Evolutionary conservation across 2,888 invertebrate genomes (phyloP).

Genomic region (Cordilura impudica): DNA sequence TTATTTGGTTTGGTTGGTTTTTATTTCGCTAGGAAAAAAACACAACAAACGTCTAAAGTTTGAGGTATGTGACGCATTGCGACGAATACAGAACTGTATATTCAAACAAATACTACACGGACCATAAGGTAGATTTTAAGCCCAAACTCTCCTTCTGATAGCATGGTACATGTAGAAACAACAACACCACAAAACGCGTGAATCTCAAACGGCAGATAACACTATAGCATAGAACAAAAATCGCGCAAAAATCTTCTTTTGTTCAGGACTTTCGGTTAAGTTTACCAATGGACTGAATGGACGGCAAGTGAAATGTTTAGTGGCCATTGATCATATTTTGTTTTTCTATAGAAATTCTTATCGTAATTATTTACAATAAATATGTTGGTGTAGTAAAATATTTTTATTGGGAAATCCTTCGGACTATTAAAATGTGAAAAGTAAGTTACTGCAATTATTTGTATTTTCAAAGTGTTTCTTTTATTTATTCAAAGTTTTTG

Average conservation of each 20-base stretch:
- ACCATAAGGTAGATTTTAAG: constrained; percentile 50
- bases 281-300: too few species aligned
- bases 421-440: too few species aligned
- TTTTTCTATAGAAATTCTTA: too few species aligned
- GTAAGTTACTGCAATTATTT: too few species aligned
- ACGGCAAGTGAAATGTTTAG: too few species aligned
- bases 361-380: too few species aligned
- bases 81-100: constrained; percentile 51
- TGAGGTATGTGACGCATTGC: constrained; percentile 63
- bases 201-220: constrained; percentile 34
- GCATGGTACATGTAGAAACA: constrained; percentile 37
- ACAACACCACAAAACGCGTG: constrained; percentile 31
- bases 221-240: background rate
- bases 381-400: too few species aligned
- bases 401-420: too few species aligned
- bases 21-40: constrained; percentile 40
- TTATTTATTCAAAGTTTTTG: too few species aligned
- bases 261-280: too few species aligned
- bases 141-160: constrained; percentile 54
- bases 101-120: constrained; percentile 49
- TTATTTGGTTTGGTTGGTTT: constrained; percentile 23
- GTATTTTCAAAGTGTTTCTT: too few species aligned
- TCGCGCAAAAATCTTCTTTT: background rate
- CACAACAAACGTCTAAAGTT: constrained; percentile 50
- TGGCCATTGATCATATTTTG: too few species aligned